Base-by-base conservation (phyloP, 2,888 invertebrate genomes). In the Archips xylosteana region DNA sequence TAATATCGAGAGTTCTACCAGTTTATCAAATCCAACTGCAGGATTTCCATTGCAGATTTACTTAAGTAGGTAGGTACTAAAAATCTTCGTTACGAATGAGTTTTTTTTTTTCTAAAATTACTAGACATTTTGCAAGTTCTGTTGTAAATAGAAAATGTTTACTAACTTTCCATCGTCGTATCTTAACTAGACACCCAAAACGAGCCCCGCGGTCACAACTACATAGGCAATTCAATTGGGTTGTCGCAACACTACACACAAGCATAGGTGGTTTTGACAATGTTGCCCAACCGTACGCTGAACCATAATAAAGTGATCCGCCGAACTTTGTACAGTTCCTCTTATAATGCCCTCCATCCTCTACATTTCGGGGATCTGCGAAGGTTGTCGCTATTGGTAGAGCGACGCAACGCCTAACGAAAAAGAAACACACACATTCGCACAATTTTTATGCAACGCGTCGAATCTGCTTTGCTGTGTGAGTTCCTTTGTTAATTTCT, bases 141-240 rank as follows among this genome's bases (percentile, higher is more conserved):
- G 23, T 23, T 23, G 12, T 60, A 36, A 13, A 13, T 32, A 45
- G 12, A 65, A 70, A 76, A 70, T 74, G 69, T 61, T 64, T 61
- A 74, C 54, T 66, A 51, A 77, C 76, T 78, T 79, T 78, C 77
- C 76, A 78, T 70, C 71, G 70, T 67, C 71, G 61, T 51, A 74
- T 74, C 70, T 74, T 42, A 61, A 42, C 45, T 75, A 67, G 76
- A 75, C 78, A 80, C 82, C 83, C 80, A 77, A 76, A 76, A 62
- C 65, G 79, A 76, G 83, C 81, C 83, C 78, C 84, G 71, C 77
- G 69, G 64, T 66, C 76, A 81, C 78, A 61, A 76, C 77, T 76
- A 80, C 80, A 77, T 64, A 75, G 71, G 15, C 77, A 71, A 61
- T 75, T 75, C 78, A 78, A 78, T 80, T 78, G 77, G 71, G 71